phyloP scores from a whole-genome alignment of 2,113 vertebrate species.

The Perognathus longimembris region DNA sequence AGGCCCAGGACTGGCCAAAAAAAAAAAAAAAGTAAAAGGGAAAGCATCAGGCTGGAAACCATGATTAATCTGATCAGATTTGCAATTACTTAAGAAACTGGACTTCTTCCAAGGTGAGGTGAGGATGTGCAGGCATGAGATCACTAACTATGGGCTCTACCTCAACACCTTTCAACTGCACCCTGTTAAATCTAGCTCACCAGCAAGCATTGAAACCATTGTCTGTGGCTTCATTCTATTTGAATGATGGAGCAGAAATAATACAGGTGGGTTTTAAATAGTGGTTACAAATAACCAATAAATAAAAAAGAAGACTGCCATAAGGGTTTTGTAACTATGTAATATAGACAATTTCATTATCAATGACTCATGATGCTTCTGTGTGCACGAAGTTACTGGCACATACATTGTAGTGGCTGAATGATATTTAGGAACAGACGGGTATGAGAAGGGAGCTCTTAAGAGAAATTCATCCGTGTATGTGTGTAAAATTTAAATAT shows the following conservation, averaged over 20 bases:
- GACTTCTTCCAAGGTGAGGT: background rate
- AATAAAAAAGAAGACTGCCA: background rate
- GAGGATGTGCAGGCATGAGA: background rate
- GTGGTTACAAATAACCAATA: background rate
- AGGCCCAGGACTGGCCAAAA: too few relatives aligned
- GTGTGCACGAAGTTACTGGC: background rate
- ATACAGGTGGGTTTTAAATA: background rate
- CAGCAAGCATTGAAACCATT: background rate
- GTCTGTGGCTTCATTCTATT: background rate
- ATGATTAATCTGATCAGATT: background rate
- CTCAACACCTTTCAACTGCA: background rate
- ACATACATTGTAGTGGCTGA: background rate
- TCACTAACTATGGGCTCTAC: background rate
- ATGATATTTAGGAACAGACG: background rate
- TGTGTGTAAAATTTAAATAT: background rate
- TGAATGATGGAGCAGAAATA: background rate
- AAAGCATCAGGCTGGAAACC: background rate
- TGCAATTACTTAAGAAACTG: slow-evolving; percentile 19
- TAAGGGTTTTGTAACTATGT: background rate
- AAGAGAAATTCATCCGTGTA: background rate
- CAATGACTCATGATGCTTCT: background rate
- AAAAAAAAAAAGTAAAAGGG: background rate
- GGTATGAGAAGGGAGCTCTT: background rate
- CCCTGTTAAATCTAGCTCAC: background rate
- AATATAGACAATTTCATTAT: background rate